A percentile compares a stretch with the other conserved stretches of the same genome.
phyloP scores from a whole-genome alignment of 2,113 vertebrate genomes.

The Anser brachyrhynchus region DNA sequence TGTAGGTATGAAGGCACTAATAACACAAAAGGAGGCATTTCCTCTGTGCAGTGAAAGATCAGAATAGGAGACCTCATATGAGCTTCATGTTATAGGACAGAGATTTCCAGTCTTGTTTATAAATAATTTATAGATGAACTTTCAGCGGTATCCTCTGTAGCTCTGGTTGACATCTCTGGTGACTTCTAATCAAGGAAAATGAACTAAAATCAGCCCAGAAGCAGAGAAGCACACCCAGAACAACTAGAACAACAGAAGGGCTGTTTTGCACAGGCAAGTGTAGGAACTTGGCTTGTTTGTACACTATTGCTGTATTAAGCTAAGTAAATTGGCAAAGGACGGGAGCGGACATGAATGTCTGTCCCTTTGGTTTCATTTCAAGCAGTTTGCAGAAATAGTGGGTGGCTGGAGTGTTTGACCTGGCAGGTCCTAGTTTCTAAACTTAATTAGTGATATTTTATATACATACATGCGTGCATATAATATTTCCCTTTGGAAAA shows the following conservation, averaged over 20 bases:
- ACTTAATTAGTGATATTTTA: not conserved
- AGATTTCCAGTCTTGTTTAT: not conserved
- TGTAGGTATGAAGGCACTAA: not conserved
- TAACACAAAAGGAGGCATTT: not conserved
- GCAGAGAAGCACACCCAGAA: not conserved
- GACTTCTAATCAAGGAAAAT: not conserved
- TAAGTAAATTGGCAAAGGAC: not conserved
- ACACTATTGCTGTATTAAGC: not conserved
- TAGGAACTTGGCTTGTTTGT: not conserved
- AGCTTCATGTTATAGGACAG: not conserved
- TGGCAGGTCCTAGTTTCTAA: not conserved
- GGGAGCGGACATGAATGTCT: not conserved
- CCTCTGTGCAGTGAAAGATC: not conserved
- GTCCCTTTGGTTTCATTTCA: not conserved
- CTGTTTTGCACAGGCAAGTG: not conserved
- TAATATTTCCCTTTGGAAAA: not conserved
- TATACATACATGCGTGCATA: fast-evolving
- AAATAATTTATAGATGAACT: not conserved
- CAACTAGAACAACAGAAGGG: not conserved
- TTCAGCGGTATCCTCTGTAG: not conserved
- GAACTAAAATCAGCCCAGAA: not conserved
- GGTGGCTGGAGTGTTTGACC: not conserved
- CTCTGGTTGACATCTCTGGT: not conserved
- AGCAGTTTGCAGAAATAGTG: not conserved
- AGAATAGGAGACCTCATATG: not conserved